Percentiles rank a stretch among this genome's conserved stretches.
Evolutionary conservation across 2,113 vertebrate species (phyloP).

Genomic region (Melanostigma gelatinosum): DNA sequence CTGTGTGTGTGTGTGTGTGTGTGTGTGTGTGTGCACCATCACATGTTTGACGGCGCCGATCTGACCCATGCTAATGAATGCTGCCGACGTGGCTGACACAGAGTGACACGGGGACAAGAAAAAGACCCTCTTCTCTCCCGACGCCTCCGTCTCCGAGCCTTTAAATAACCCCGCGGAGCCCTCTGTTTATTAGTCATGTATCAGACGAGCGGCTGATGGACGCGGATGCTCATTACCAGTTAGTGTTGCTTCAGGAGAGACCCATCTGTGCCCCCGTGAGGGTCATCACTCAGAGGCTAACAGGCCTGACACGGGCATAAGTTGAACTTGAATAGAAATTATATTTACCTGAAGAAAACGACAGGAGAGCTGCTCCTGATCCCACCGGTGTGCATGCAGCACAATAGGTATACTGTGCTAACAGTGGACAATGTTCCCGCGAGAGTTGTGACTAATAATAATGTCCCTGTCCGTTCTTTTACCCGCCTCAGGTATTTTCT

Average conservation of each 20-base stretch:
- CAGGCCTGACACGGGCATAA: conserved; percentile 40
- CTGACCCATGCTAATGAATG: conserved; percentile 68
- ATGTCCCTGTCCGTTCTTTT: conserved; percentile 24
- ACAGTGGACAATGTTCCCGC: conserved; percentile 28
- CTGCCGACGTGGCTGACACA: conserved; percentile 78
- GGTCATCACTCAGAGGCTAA: conserved; percentile 74
- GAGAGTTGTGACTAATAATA: conserved; percentile 39
- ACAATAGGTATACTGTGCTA: conserved; percentile 31
- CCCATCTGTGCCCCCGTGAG: conserved; percentile 72
- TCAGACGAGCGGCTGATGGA: conserved; percentile 77
- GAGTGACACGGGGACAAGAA: conserved; percentile 85
- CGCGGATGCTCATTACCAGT: conserved; percentile 83
- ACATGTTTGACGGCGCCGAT: conserved; percentile 48
- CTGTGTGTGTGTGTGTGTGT: not conserved
- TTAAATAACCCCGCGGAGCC: conserved; percentile 76
- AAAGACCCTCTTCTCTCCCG: conserved; percentile 74
- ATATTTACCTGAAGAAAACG: conserved; percentile 48
- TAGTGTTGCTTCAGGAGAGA: conserved; percentile 83
- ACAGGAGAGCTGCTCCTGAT: conserved; percentile 15
- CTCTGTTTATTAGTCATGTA: conserved; percentile 83
- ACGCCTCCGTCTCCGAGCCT: conserved; percentile 72
- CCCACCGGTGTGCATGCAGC: conserved; percentile 2
- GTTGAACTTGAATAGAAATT: conserved; percentile 51
- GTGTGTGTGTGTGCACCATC: conserved; percentile 12
- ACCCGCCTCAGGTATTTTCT: conserved; percentile 65